Conservation (phyloP, 64 coral and sea anemone species). For the Orbicella faveolata region DNA sequence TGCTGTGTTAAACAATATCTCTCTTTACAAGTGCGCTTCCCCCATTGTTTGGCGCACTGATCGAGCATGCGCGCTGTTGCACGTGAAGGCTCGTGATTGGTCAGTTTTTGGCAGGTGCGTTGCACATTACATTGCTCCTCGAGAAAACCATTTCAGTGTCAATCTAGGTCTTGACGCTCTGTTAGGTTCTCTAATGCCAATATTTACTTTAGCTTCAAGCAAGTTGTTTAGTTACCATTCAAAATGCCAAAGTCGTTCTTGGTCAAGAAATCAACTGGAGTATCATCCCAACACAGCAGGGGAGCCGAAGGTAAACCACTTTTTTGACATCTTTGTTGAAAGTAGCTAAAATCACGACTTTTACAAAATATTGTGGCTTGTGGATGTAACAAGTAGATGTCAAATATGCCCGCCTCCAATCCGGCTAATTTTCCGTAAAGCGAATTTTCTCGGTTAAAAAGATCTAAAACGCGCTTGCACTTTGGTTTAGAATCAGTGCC, state of each 20-base stretch:
- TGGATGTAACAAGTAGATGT: conserved; percentile 16
- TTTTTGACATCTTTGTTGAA: conserved; percentile 38
- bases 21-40: conserved; percentile 83
- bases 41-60: conserved; percentile 20
- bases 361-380: conserved; percentile 27
- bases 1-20: conserved; percentile 97
- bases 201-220: conserved; percentile 76
- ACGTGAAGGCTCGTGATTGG: conserved; percentile 79
- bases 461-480: conserved; percentile 1
- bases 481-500: background rate
- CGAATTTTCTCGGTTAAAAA: conserved; percentile 1
- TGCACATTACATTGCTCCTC: conserved; percentile 78
- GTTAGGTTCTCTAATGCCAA: conserved; percentile 55
- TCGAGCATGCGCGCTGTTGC: conserved; percentile 65
- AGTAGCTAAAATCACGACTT: conserved; percentile 63
- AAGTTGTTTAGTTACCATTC: conserved; percentile 24
- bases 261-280: conserved; percentile 74
- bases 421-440: conserved; percentile 14
- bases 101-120: conserved; percentile 84
- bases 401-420: conserved; percentile 37
- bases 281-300: conserved; percentile 38
- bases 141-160: conserved; percentile 68
- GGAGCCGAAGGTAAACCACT: conserved; percentile 55
- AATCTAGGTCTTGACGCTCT: conserved; percentile 79
- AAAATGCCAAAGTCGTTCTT: conserved; percentile 90